Evolutionary conservation across 2,888 invertebrate species (phyloP).

Genomic region (Melanostoma scalare): DNA sequence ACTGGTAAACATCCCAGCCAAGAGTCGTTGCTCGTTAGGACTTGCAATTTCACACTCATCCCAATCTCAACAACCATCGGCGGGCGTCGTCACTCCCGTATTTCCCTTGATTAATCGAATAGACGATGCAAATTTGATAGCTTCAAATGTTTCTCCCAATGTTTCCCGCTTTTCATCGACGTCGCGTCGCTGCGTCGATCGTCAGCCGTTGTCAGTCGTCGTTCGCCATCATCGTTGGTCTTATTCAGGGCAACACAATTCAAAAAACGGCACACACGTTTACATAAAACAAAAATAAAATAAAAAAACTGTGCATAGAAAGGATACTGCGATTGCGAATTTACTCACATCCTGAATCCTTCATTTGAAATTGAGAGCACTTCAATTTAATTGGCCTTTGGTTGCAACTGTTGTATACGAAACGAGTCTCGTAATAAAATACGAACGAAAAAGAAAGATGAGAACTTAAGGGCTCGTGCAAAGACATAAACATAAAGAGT

Average conservation of each 20-base stretch:
- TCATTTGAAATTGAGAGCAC: conserved; percentile 70
- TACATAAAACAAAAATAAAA: conserved; percentile 9
- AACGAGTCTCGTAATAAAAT: neutral
- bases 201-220: neutral
- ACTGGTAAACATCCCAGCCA: neutral
- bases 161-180: conserved; percentile 30
- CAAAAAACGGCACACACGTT: neutral
- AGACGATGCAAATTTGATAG: conserved; percentile 72
- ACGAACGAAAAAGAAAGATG: neutral
- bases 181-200: conserved; percentile 2
- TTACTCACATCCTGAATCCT: conserved; percentile 61
- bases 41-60: conserved; percentile 32
- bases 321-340: conserved; percentile 46
- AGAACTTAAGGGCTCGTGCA: too few relatives aligned
- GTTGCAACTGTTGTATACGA: conserved; percentile 59
- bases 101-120: conserved; percentile 71
- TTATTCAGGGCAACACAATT: conserved; percentile 28
- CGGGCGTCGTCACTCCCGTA: conserved; percentile 33
- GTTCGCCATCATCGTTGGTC: conserved; percentile 1
- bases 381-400: conserved; percentile 71
- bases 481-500: too few relatives aligned
- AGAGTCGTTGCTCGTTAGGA: conserved; percentile 52
- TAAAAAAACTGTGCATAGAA: conserved; percentile 7
- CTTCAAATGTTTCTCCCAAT: conserved; percentile 64
- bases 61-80: neutral